Evolutionary conservation across 2,113 vertebrate genomes (phyloP), one percentile per base, ranked within the genome.

Genomic region (Oceanites oceanicus): DNA sequence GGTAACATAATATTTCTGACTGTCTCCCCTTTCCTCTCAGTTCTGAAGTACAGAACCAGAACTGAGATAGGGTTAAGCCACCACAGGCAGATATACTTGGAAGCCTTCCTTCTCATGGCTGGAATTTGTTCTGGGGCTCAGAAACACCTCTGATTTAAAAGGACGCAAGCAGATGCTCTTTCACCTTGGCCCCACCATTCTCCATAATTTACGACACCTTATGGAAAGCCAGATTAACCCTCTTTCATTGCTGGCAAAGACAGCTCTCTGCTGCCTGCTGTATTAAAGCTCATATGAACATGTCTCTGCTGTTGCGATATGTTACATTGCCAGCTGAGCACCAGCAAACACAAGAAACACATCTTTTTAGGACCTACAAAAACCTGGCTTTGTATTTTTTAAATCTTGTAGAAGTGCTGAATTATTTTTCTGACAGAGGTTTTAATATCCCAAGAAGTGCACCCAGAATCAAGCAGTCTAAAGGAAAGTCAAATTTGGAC

Each of bases 1-100:
- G 99, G 99, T 99, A 98, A 98, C 9, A 11, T 45, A 36, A 32
- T 50, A 29, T 88, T 78, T 85, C 75, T 78, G 23, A 71, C 34
- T 83, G 8, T 47, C 10, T 66, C 23, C 20, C 38, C 19, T 80
- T 71, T n/a, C n/a, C 26, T 38, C 44, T 85, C 50, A 84, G 12
- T 29, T 56, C 67, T 72, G 20, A 90, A 86, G 36, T 47, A 32
- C 19, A 79, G 58, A 59, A 71, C 40, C 70, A 94, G 50, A 87
- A 79, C 17, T 15, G 44, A 70, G 38, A 44, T 7, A 56, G 45
- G 49, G 32, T 70, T 81, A 73, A 74, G 47, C 32, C 20, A 79
- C 59, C 32, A 25, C 26, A 72, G 75, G 27, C 61, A 88, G 38
- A 38, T 78, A 63, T 16, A 68, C 49, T 68, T 68, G 32, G 61